These are phyloP conservation scores for Dorcus parallelipipedus DNA, from an alignment of 2,888 invertebrate genomes.

Conservation along the genomic window DNA sequence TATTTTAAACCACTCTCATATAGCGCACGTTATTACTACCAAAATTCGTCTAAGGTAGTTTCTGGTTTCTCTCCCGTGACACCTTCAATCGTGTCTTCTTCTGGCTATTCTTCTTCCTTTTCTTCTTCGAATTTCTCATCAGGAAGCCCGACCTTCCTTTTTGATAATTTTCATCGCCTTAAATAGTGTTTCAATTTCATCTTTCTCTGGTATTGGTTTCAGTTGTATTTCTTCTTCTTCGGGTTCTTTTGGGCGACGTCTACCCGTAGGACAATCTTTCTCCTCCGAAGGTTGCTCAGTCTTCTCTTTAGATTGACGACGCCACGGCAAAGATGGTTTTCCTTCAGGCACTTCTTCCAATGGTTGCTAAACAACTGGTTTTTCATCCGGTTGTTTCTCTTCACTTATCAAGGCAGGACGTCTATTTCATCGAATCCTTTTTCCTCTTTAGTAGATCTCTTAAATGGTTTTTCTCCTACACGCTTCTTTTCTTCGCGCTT, in stretches of 20 bases:
- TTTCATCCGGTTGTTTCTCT: conserved; percentile 35
- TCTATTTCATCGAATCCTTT: conserved; percentile 46
- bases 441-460: conserved; percentile 36
- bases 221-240: conserved; percentile 51
- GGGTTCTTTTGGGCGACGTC: conserved; percentile 37
- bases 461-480: conserved; percentile 41
- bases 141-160: neutral
- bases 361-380: conserved; percentile 36
- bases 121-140: conserved; percentile 14
- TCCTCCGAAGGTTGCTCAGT: conserved; percentile 35
- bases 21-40: no score
- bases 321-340: conserved; percentile 35
- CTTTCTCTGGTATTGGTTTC: conserved; percentile 46
- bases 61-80: conserved; percentile 35
- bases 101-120: conserved; percentile 5
- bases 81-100: conserved; percentile 23
- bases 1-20: no score
- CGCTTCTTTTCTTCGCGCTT: conserved; percentile 30
- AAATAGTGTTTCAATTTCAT: conserved; percentile 30
- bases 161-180: conserved; percentile 38
- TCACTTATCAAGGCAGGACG: conserved; percentile 33
- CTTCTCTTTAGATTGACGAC: conserved; percentile 45
- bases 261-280: conserved; percentile 36
- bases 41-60: conserved; percentile 6
- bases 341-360: conserved; percentile 28